phyloP scores from a whole-genome alignment of 2,797 vertebrate species.

The Sarcoramphus papa region DNA sequence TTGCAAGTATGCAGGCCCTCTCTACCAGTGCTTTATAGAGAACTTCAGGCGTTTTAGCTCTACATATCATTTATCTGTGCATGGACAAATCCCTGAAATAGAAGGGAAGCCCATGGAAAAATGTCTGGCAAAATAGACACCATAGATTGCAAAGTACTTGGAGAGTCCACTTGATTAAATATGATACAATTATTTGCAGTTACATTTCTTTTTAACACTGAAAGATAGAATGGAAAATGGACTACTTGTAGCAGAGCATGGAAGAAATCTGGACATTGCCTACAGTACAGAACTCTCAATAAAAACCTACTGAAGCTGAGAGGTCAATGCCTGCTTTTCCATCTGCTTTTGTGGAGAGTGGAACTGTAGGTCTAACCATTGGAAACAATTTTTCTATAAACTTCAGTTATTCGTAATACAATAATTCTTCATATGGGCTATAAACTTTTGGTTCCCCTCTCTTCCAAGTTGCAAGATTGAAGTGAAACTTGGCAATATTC shows the following conservation, averaged over 20 bases:
- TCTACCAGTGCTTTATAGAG: not conserved
- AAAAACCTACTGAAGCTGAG: not conserved
- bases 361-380: not conserved
- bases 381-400: slow-evolving; percentile 37
- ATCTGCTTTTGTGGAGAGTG: not conserved
- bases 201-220: not conserved
- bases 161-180: not conserved
- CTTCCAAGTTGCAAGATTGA: slow-evolving; percentile 7
- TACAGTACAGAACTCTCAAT: not conserved
- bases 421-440: slow-evolving; percentile 12
- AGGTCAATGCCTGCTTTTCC: not conserved
- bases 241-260: not conserved
- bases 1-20: not conserved
- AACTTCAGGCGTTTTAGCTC: not conserved
- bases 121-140: not conserved
- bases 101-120: not conserved
- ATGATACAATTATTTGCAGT: not conserved
- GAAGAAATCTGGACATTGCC: not conserved
- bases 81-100: not conserved
- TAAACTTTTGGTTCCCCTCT: slow-evolving; percentile 31
- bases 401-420: not conserved
- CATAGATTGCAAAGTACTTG: not conserved
- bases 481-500: slow-evolving; percentile 29
- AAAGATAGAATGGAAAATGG: not conserved
- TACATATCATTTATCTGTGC: not conserved